Conservation (phyloP, 1,140 invertebrate species). For the Drosophila sechellia region DNA sequence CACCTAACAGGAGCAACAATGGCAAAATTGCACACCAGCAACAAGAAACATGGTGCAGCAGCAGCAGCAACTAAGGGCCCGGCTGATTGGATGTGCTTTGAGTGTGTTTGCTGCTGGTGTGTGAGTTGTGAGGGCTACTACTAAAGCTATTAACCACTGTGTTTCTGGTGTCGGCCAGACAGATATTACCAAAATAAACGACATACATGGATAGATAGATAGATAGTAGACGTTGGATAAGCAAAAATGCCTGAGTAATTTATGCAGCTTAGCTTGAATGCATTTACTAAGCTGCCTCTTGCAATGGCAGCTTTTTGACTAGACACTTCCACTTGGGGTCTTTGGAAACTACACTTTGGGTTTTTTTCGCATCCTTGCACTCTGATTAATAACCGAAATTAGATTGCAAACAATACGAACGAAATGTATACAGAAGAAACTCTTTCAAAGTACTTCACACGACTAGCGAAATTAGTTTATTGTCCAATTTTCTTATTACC, state of each 20-base stretch:
- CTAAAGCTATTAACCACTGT: slow-evolving; percentile 24
- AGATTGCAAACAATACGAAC: too few relatives aligned
- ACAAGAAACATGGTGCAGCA: slow-evolving; percentile 7
- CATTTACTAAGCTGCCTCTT: slow-evolving; percentile 1
- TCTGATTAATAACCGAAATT: too few relatives aligned
- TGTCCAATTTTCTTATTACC: slow-evolving; percentile 23
- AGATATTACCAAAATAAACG: slow-evolving; percentile 30
- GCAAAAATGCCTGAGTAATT: slow-evolving; percentile 5
- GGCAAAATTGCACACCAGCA: neutral
- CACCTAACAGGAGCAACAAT: slow-evolving; percentile 41
- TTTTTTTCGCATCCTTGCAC: too few relatives aligned
- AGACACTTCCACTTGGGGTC: neutral
- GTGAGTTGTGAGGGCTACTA: neutral
- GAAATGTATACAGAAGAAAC: neutral
- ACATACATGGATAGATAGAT: too few relatives aligned
- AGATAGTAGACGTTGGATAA: slow-evolving; percentile 6
- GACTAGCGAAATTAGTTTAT: slow-evolving; percentile 16
- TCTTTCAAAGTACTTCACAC: slow-evolving; percentile 9
- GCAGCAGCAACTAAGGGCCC: slow-evolving; percentile 16
- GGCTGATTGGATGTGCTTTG: slow-evolving; percentile 37
- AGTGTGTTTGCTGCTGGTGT: slow-evolving; percentile 32
- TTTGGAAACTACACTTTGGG: neutral
- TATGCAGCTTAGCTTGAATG: slow-evolving; percentile 6
- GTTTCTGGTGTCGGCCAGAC: slow-evolving; percentile 1
- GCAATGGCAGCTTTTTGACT: neutral